phyloP scores from a whole-genome alignment of 1,140 invertebrate species.

The Drosophila sechellia region DNA sequence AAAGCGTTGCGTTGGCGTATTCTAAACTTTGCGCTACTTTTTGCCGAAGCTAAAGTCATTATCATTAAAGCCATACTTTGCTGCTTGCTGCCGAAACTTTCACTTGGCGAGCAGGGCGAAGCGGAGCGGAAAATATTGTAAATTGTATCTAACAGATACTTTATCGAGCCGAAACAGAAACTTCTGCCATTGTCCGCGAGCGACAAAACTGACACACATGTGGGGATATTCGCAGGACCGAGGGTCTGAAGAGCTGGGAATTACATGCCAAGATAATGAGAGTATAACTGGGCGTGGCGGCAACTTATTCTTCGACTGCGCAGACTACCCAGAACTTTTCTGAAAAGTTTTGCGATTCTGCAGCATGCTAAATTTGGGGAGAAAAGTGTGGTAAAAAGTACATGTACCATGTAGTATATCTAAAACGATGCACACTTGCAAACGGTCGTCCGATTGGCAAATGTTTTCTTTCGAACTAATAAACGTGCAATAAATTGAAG shows the following conservation, averaged over 20 bases:
- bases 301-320: constrained; percentile 54
- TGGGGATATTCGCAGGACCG: constrained; percentile 6
- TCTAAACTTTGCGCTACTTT: constrained; percentile 78
- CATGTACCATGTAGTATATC: not conserved
- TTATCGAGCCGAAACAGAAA: constrained; percentile 78
- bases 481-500: not conserved
- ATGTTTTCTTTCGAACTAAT: not conserved
- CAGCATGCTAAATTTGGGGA: constrained; percentile 22
- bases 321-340: constrained; percentile 25
- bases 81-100: constrained; percentile 67
- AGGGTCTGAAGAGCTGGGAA: constrained; percentile 36
- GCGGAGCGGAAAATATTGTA: constrained; percentile 65
- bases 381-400: constrained; percentile 12
- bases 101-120: constrained; percentile 45
- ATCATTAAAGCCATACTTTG: constrained; percentile 80
- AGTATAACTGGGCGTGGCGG: constrained; percentile 54
- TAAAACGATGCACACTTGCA: not conserved
- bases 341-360: constrained; percentile 35
- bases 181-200: constrained; percentile 80
- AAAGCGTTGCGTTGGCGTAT: constrained; percentile 75
- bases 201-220: constrained; percentile 61
- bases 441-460: not conserved
- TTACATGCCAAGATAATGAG: constrained; percentile 63
- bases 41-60: constrained; percentile 77
- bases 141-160: constrained; percentile 82